A percentile compares a stretch with the other conserved stretches of the same genome.
phyloP scores from a whole-genome alignment of 2,113 vertebrate species.

The Dicentrarchus labrax region DNA sequence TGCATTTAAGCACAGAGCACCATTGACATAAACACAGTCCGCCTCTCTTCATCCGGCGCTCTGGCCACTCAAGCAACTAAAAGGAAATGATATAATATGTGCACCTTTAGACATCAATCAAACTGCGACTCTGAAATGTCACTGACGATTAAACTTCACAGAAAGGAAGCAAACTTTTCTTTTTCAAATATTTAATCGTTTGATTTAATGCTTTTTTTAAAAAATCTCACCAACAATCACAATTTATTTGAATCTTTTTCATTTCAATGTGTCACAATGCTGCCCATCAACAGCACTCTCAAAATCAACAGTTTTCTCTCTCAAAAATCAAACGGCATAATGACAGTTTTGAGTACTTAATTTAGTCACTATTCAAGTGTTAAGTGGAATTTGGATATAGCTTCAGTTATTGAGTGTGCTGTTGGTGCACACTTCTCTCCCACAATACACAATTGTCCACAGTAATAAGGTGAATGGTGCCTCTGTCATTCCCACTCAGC shows the following conservation, averaged over 20 bases:
- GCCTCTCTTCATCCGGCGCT: not conserved
- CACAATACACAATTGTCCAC: conserved; percentile 13
- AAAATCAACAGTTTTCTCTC: conserved; percentile 13
- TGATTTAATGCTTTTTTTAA: not conserved
- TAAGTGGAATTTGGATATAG: conserved; percentile 17
- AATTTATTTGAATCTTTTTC: conserved; percentile 3
- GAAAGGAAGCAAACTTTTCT: not conserved
- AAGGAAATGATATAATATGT: not conserved
- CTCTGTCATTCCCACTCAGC: no score
- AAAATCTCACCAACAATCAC: not conserved
- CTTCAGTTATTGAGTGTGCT: conserved; percentile 12
- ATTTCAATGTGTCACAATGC: conserved; percentile 14
- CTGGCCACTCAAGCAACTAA: not conserved
- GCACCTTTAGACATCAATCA: not conserved
- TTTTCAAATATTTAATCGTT: not conserved
- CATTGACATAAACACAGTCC: no score
- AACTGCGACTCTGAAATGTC: not conserved
- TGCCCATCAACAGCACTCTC: conserved; percentile 21
- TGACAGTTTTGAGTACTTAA: conserved; percentile 15
- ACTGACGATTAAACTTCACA: not conserved
- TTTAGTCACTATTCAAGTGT: conserved; percentile 25
- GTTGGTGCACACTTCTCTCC: conserved; percentile 3
- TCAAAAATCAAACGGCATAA: not conserved
- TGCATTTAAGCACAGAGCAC: no score
- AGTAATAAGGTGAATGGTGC: no score